Base-by-base conservation (phyloP, 2,113 vertebrate species). In the Pelvicachromis taeniatus region DNA sequence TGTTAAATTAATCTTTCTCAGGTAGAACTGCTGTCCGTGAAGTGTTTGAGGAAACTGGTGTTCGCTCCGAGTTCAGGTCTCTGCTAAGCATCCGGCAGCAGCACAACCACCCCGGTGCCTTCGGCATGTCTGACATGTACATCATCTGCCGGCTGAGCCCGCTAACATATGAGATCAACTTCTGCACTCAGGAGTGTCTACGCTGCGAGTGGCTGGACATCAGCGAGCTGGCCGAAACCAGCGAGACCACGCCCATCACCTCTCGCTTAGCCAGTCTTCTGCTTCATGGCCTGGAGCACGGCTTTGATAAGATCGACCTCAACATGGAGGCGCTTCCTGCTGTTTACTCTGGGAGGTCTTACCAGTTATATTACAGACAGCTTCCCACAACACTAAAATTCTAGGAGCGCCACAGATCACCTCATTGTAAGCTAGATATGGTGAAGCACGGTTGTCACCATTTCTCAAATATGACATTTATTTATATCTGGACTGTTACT, bases 11-110 rank as follows among this genome's bases (percentile, higher is more conserved):
- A 4, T 45, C 2, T 42, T 11, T 75, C 29, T n/a, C 85, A 97
- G 99, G 97, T 63, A 95, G 92, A 87, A 99, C 98, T 9, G 98
- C 98, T n/a, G 94, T 98, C 35, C 96, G 98, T 3, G 98, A 99
- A 88, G 98, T 99, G 48, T 97, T 97, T 1, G 99, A 99, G 94
- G 98, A 99, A 91, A 99, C 99, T 4, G 98, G 99, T 29, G 93
- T 99, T 19, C 96, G 90, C 86, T 96, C 98, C 1, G 95, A 98
- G 90, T 99, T 99, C 96, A 94, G 89, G 85, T 97, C 98, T 81
- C 96, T 99, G 91, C 94, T 99, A 84, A 98, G 98, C 84, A 79
- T 99, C 53, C 96, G 99, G 26, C 98, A 99, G 94, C 99, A 99
- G 88, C 99, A 99, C 88, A 3, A 92, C 45, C 96, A 96, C 58